These are phyloP conservation scores for Muricea muricata DNA, from an alignment of 92 coral and sea anemone species.

Conservation along the genomic window DNA sequence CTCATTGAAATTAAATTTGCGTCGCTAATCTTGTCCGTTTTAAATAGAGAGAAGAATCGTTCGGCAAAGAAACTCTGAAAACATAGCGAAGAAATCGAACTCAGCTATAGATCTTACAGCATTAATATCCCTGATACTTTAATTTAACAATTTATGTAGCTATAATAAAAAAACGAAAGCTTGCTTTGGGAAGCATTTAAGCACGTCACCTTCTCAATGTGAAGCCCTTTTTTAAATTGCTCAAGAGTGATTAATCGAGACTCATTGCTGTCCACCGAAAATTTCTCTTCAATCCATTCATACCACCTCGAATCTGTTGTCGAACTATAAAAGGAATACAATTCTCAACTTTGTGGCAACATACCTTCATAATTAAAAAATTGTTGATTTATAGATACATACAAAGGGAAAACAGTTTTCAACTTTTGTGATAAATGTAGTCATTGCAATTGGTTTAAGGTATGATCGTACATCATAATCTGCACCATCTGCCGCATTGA, in stretches of 20 bases:
- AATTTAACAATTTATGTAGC: no score
- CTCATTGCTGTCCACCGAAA: constrained; percentile 28
- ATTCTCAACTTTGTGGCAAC: no score
- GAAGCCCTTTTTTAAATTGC: constrained; percentile 35
- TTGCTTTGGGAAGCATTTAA: background rate
- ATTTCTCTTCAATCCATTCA: constrained; percentile 45
- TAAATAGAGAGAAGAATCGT: constrained; percentile 24
- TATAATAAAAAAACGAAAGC: no score
- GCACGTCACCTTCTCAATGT: constrained; percentile 24
- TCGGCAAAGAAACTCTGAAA: constrained; percentile 35
- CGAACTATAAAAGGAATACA: background rate
- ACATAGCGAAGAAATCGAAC: background rate
- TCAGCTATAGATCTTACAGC: no score
- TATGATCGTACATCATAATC: no score
- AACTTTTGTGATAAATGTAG: no score
- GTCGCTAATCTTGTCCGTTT: background rate
- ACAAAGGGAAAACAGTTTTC: no score
- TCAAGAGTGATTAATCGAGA: constrained; percentile 40
- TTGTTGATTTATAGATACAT: no score
- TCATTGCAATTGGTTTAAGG: no score
- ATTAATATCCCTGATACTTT: no score
- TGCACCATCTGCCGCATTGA: no score
- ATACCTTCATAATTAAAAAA: no score
- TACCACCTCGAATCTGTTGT: constrained; percentile 41
- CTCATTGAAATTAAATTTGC: constrained; percentile 8